Conservation (phyloP, 2,113 vertebrate species). For the Tichodroma muraria region DNA sequence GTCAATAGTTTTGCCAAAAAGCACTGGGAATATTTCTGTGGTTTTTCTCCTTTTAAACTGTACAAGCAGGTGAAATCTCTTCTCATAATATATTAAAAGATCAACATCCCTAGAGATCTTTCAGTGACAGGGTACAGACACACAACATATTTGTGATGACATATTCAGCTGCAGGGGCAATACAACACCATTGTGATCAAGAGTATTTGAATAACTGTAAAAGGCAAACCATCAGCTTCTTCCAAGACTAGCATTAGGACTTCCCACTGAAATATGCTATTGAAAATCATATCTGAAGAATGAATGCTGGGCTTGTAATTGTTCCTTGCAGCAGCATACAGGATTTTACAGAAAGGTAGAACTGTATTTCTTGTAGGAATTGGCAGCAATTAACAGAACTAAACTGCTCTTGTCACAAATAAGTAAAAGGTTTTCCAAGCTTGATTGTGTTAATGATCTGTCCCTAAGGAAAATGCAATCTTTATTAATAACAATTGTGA, state of each 20-base stretch:
- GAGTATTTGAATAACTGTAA: background rate
- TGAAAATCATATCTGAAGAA: background rate
- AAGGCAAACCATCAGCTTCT: background rate
- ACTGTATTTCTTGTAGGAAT: background rate
- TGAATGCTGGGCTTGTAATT: background rate
- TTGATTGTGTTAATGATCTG: background rate
- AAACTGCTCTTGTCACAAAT: background rate
- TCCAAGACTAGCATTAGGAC: background rate
- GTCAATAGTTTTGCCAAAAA: background rate
- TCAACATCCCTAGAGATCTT: background rate
- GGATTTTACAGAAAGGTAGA: background rate
- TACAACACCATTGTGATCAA: background rate
- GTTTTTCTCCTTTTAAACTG: background rate
- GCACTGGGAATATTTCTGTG: background rate
- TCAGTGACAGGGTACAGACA: background rate
- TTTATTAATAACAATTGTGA: background rate
- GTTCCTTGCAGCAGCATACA: background rate
- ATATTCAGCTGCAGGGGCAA: background rate
- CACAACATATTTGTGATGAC: background rate
- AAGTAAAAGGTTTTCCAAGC: background rate
- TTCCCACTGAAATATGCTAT: background rate
- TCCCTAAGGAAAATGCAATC: background rate
- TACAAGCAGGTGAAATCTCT: background rate
- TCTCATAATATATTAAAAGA: background rate
- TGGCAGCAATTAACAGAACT: background rate